phyloP scores from a whole-genome alignment of 2,113 vertebrate genomes.

The Calidris pygmaea region DNA sequence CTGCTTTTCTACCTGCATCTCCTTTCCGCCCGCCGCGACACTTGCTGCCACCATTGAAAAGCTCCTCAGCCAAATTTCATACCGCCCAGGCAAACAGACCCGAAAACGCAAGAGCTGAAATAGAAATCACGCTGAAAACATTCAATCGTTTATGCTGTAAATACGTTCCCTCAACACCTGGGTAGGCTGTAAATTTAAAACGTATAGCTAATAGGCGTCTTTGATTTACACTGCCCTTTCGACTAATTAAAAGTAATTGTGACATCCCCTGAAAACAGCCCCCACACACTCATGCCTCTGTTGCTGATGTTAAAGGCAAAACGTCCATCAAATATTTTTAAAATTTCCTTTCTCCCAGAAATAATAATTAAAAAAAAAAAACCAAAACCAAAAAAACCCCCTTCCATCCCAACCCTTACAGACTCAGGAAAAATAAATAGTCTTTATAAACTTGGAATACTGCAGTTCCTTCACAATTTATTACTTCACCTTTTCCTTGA shows the following conservation, averaged over 20 bases:
- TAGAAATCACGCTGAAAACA: constrained; percentile 40
- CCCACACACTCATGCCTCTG: background rate
- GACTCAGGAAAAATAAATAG: constrained; percentile 61
- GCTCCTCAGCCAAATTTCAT: constrained; percentile 22
- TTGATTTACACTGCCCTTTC: constrained; percentile 47
- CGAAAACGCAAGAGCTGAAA: constrained; percentile 18
- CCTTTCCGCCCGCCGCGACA: background rate
- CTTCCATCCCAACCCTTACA: background rate
- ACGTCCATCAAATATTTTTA: constrained; percentile 47
- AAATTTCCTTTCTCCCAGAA: constrained; percentile 39
- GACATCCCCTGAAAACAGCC: background rate
- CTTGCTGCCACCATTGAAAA: constrained; percentile 29
- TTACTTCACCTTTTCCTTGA: constrained; percentile 75
- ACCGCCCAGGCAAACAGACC: background rate
- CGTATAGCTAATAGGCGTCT: background rate
- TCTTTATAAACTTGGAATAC: constrained; percentile 32
- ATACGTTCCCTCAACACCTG: constrained; percentile 16
- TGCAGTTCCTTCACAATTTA: constrained; percentile 37
- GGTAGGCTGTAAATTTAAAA: constrained; percentile 14
- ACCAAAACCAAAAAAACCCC: background rate
- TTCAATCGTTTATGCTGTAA: constrained; percentile 32
- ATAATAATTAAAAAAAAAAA: background rate
- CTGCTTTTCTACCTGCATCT: constrained; percentile 5
- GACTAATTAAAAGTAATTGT: constrained; percentile 55
- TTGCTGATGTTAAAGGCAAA: constrained; percentile 52